Conservation (phyloP, 1,140 invertebrate species). For the Aethina tumida region DNA sequence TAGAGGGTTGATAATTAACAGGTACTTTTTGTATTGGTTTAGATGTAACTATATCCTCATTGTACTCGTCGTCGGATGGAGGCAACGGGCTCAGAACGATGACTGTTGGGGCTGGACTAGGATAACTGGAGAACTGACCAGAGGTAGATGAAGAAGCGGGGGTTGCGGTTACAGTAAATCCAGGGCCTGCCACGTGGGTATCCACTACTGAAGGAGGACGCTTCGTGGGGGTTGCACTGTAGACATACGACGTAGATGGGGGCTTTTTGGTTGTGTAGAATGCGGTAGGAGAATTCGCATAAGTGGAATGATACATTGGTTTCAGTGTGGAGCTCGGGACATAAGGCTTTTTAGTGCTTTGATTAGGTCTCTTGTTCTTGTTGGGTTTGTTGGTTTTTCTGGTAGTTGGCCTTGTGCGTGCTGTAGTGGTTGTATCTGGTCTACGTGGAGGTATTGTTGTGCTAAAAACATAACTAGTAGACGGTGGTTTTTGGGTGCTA, state of each 20-base stretch:
- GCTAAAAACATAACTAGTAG: slow-evolving; percentile 26
- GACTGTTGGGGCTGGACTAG: slow-evolving; percentile 57
- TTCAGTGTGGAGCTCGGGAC: slow-evolving; percentile 9
- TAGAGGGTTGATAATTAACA: slow-evolving; percentile 20
- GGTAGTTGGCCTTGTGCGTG: slow-evolving; percentile 7
- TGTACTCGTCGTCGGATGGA: slow-evolving; percentile 23
- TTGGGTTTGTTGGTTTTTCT: slow-evolving; percentile 9
- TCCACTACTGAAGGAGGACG: slow-evolving; percentile 18
- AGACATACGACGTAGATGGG: slow-evolving; percentile 48
- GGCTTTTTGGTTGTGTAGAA: slow-evolving; percentile 30
- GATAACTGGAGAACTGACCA: slow-evolving; percentile 20
- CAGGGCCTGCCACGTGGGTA: slow-evolving; percentile 20
- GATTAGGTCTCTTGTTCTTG: slow-evolving; percentile 11
- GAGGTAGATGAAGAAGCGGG: slow-evolving; percentile 9
- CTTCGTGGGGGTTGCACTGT: slow-evolving; percentile 40
- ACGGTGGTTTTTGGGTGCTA: slow-evolving; percentile 22
- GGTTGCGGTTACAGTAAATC: slow-evolving; percentile 21
- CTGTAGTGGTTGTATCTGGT: slow-evolving; percentile 8
- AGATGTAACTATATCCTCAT: slow-evolving; percentile 1
- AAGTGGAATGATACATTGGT: slow-evolving; percentile 20
- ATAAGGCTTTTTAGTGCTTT: slow-evolving; percentile 7
- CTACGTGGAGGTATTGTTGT: slow-evolving; percentile 28
- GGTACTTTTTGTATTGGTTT: slow-evolving; percentile 8
- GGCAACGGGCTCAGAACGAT: slow-evolving; percentile 55
- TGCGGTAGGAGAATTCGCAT: slow-evolving; percentile 23